A percentile compares a stretch with the other conserved stretches of the same genome.
These are phyloP conservation scores for Salminus brasiliensis DNA, from an alignment of 2,113 vertebrate genomes.

Conservation along the genomic window DNA sequence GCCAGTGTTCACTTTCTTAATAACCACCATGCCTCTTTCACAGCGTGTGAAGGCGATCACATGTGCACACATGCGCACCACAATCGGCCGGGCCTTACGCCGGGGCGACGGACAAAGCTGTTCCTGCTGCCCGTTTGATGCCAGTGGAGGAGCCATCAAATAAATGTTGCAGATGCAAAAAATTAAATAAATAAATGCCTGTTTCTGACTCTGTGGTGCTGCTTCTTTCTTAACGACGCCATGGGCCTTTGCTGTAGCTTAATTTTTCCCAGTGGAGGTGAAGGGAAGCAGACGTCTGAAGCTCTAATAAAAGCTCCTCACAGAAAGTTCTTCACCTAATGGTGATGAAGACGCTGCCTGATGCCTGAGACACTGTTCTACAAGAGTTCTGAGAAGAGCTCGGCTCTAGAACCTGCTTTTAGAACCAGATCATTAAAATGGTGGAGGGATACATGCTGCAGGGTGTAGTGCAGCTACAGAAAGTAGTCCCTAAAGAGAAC, in stretches of 20 bases:
- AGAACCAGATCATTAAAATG: too few species aligned
- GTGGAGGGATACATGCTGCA: too few species aligned
- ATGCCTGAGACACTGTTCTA: too few species aligned
- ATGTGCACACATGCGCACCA: neutral
- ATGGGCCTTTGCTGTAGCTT: neutral
- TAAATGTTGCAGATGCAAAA: conserved; percentile 20
- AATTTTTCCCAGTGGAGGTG: too few species aligned
- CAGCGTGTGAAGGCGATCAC: neutral
- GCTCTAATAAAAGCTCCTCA: too few species aligned
- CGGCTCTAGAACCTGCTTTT: too few species aligned
- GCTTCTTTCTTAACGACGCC: neutral
- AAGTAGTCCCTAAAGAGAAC: too few species aligned
- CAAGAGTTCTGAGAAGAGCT: too few species aligned
- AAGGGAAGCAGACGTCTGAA: too few species aligned
- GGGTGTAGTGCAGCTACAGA: too few species aligned
- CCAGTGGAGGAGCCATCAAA: neutral
- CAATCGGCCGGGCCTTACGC: neutral
- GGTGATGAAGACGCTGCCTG: too few species aligned
- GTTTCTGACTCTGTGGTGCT: neutral
- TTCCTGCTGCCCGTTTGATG: neutral
- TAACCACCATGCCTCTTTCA: conserved; percentile 29
- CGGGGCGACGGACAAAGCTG: neutral
- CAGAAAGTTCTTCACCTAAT: too few species aligned
- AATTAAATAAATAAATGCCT: neutral
- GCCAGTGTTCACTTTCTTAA: conserved; percentile 30